Percentiles rank a stretch among this genome's conserved stretches.
Evolutionary conservation across 2,797 vertebrate genomes (phyloP).

Genomic region (Sarcophilus harrisii): DNA sequence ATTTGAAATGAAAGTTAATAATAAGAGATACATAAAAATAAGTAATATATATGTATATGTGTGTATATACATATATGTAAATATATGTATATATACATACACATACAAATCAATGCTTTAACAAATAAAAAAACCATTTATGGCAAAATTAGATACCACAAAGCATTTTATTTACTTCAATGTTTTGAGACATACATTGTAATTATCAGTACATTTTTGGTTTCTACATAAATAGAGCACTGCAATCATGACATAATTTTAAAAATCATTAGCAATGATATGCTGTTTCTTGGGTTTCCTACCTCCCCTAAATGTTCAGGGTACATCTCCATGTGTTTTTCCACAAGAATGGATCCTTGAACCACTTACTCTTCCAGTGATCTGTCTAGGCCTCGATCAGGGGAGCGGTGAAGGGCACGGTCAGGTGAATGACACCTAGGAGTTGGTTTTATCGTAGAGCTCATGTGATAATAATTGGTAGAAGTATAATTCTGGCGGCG

Average conservation of each 20-base stretch:
- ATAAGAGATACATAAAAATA: slow-evolving; percentile 12
- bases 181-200: slow-evolving; percentile 8
- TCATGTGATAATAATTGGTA: slow-evolving; percentile 78
- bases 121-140: slow-evolving; percentile 31
- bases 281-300: slow-evolving; percentile 6
- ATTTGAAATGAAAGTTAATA: slow-evolving; percentile 36
- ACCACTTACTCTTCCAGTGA: slow-evolving; percentile 83
- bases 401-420: slow-evolving; percentile 71
- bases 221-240: slow-evolving; percentile 1
- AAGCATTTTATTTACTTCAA: slow-evolving; percentile 22
- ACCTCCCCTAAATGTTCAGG: slow-evolving; percentile 39
- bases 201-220: slow-evolving; percentile 36
- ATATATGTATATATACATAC: not conserved
- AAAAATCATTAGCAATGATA: slow-evolving; percentile 21
- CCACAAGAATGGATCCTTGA: slow-evolving; percentile 58
- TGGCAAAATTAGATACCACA: slow-evolving; percentile 24
- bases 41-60: not conserved
- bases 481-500: slow-evolving; percentile 80
- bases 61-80: not conserved
- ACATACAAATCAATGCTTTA: not conserved
- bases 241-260: slow-evolving; percentile 12
- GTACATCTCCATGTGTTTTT: not conserved
- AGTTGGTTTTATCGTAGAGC: slow-evolving; percentile 80
- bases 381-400: slow-evolving; percentile 79
- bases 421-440: slow-evolving; percentile 85